phyloP scores from a whole-genome alignment of 1,140 invertebrate genomes.

The Diabrotica undecimpunctata region DNA sequence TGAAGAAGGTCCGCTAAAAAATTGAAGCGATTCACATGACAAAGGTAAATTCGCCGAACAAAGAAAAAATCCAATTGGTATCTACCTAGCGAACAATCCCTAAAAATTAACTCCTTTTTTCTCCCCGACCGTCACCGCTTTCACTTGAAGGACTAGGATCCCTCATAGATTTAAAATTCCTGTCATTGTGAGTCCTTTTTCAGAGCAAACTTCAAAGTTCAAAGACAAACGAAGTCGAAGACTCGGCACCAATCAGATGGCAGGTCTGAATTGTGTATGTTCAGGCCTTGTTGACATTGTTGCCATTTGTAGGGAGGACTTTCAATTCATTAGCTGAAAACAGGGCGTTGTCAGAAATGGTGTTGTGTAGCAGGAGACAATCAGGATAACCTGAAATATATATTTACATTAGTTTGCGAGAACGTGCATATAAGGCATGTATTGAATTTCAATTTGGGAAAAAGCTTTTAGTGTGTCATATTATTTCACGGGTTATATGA shows the following conservation, averaged over 20 bases:
- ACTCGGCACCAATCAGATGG: constrained; percentile 42
- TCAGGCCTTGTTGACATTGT: constrained; percentile 41
- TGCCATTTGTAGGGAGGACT: constrained; percentile 41
- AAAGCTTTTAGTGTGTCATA: constrained; percentile 6
- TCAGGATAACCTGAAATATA: constrained; percentile 39
- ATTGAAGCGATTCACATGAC: neutral
- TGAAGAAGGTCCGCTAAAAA: neutral
- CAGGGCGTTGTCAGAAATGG: constrained; percentile 8
- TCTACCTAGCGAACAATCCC: neutral
- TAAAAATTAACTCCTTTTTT: neutral
- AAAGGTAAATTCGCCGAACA: neutral
- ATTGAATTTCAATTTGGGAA: constrained; percentile 38
- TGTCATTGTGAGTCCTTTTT: constrained; percentile 1
- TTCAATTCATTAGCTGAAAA: constrained; percentile 45
- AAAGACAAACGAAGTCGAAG: constrained; percentile 35
- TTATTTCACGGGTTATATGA: neutral
- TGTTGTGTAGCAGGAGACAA: constrained; percentile 17
- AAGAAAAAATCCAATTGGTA: constrained; percentile 2
- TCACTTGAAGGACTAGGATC: neutral
- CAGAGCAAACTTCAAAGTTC: constrained; percentile 42
- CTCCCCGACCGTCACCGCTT: neutral
- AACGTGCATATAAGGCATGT: constrained; percentile 8
- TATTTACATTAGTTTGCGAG: constrained; percentile 34
- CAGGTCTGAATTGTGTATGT: constrained; percentile 40
- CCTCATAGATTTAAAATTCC: neutral